Evolutionary conservation across 2,888 invertebrate species (phyloP), one percentile per base, ranked within the genome.

Genomic region (Morpho helenor): DNA sequence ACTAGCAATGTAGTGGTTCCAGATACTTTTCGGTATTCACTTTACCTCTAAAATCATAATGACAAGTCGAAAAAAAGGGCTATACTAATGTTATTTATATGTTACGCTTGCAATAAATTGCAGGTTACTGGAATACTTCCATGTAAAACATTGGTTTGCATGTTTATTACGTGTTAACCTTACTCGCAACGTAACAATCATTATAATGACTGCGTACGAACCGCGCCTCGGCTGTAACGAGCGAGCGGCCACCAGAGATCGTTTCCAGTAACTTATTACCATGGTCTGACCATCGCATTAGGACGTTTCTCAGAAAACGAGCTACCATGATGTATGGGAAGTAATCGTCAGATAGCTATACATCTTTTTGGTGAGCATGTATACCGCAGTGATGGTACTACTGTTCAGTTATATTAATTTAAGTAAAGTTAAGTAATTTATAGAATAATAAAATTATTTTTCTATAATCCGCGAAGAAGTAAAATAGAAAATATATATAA

Each of bases 241-340:
- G 44, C 43, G 48, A 8, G 22, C 9, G 54, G 54, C 31, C 54
- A 46, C 40, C 22, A 31, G 41, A 47, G 59, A 56, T 62, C 54
- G 61, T 45, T 68, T 68, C 69, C 67, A 69, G 65, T 52, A 66
- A 69, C 59, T 61, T 67, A 69, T 68, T 69, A 68, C 62, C 40
- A 64, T 59, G 63, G 56, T 62, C 65, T 53, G 59, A 59, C 46
- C 49, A 50, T 57, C 62, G 60, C 66, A 67, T 64, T 65, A 66
- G 64, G 61, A 44, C 56, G 52, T 23, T 69, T 69, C 67, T 62
- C 42, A 62, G 69, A 68, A 69, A 52, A 46, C 57, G 16, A 47
- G 22, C 49, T 16, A 23, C 54, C 16, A 43, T 52, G 57, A 60
- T 57, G 57, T 63, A 56, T 52, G 55, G 61, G 52, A 50, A 62